Conservation (phyloP, 2,113 vertebrate species). For the Odocoileus hemionus region DNA sequence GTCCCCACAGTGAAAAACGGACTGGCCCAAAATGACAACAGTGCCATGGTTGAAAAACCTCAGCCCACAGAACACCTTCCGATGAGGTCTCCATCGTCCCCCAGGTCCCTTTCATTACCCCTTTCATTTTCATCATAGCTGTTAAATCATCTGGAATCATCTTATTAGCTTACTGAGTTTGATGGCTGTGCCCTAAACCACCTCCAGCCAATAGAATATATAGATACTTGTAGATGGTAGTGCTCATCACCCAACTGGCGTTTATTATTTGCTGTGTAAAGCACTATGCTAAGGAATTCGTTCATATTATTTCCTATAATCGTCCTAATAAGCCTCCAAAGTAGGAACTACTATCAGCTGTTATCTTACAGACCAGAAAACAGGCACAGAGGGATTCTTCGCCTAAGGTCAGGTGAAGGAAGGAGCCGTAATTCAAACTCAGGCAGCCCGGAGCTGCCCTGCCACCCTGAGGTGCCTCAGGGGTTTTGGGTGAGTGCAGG, state of each 20-base stretch:
- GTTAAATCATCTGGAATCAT: neutral
- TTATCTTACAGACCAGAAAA: neutral
- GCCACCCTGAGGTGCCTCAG: fast-evolving
- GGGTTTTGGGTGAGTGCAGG: neutral
- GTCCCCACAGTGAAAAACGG: neutral
- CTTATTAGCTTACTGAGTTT: neutral
- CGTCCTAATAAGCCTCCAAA: neutral
- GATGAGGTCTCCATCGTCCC: neutral
- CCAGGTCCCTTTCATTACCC: neutral
- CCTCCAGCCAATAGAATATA: neutral
- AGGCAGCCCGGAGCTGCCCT: neutral
- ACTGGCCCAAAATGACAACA: neutral
- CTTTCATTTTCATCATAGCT: neutral
- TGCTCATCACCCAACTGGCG: neutral
- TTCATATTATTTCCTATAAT: neutral
- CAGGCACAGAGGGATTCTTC: neutral
- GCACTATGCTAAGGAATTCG: neutral
- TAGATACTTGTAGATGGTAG: too few species aligned
- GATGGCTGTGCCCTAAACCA: neutral
- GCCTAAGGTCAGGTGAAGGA: neutral
- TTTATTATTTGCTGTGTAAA: neutral
- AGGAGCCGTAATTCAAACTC: neutral
- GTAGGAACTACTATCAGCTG: neutral
- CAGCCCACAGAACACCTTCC: neutral
- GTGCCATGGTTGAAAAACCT: neutral